Percentiles rank a stretch among this genome's conserved stretches.
Conservation (phyloP, 2,113 vertebrate genomes). For the Recurvirostra avosetta region DNA sequence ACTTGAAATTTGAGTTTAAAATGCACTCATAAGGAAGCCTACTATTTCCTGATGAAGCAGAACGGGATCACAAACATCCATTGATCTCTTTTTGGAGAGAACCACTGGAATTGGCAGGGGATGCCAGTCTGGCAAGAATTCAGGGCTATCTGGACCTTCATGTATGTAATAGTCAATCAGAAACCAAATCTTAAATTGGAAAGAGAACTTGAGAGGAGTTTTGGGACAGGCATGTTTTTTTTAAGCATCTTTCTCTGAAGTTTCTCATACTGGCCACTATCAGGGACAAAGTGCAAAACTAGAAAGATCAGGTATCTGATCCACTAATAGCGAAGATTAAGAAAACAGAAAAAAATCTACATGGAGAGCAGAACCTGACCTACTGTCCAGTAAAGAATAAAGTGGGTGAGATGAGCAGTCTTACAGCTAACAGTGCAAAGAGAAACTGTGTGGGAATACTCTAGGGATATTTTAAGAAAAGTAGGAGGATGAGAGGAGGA, state of each 20-base stretch:
- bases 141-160: neutral
- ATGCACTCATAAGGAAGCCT: neutral
- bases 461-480: neutral
- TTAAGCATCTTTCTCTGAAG: neutral
- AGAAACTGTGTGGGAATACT: neutral
- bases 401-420: neutral
- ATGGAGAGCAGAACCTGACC: neutral
- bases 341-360: neutral
- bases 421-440: neutral
- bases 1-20: no score
- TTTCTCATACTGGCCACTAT: neutral
- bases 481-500: neutral
- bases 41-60: neutral
- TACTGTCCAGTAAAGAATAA: neutral
- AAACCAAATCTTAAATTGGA: neutral
- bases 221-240: neutral
- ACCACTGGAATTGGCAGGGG: neutral
- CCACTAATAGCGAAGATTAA: rapidly evolving
- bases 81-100: neutral
- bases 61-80: neutral
- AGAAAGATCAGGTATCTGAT: neutral
- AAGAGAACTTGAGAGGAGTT: neutral
- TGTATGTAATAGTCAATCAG: rapidly evolving
- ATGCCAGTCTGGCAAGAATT: neutral
- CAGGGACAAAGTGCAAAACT: neutral